Conservation (phyloP, 2,797 vertebrate species). For the Microhierax caerulescens region DNA sequence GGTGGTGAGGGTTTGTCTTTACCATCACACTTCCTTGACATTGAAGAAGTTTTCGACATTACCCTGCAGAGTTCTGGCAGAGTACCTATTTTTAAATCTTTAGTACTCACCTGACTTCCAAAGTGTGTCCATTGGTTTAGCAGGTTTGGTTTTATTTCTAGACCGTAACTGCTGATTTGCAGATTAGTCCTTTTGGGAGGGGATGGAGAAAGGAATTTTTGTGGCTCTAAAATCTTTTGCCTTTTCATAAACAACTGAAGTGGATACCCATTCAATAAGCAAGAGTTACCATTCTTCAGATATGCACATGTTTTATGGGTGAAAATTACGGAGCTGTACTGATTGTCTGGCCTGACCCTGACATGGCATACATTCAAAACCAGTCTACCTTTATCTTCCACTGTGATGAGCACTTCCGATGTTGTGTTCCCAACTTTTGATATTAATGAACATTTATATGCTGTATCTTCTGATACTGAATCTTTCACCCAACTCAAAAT, state of each 20-base stretch:
- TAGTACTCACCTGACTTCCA: not conserved
- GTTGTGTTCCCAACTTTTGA: constrained; percentile 77
- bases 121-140: not conserved
- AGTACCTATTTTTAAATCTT: not conserved
- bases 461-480: constrained; percentile 77
- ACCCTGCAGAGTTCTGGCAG: not conserved
- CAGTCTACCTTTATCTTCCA: constrained; percentile 42
- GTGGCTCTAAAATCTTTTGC: not conserved
- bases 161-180: not conserved
- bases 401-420: constrained; percentile 78
- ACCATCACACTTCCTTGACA: not conserved
- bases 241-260: not conserved
- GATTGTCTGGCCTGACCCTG: no score
- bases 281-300: not conserved
- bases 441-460: constrained; percentile 83
- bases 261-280: not conserved
- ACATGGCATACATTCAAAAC: not conserved
- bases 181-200: not conserved
- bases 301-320: rapidly evolving
- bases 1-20: not conserved
- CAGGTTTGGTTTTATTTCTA: not conserved
- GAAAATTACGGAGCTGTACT: not conserved
- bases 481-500: constrained; percentile 90
- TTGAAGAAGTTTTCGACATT: not conserved
- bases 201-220: not conserved